These are phyloP conservation scores for Cladorhizidae sp. DNA, from an alignment of 37 sponge, comb jelly and placozoan species.

Conservation along the genomic window DNA sequence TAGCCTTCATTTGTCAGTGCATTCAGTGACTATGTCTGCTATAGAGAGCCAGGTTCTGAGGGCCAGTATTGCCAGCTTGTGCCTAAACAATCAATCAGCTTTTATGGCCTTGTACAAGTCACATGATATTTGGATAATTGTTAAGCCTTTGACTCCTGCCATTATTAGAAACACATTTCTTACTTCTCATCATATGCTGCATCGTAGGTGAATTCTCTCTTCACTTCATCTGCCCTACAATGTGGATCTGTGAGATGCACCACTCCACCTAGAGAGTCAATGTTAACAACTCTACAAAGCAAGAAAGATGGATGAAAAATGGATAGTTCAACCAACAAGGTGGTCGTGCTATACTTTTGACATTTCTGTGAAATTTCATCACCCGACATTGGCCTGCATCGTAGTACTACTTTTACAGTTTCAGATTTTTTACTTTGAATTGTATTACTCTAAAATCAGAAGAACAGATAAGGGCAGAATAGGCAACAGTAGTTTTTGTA, in stretches of 20 bases:
- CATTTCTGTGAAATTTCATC: conserved; percentile 65
- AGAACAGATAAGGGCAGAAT: too few relatives aligned
- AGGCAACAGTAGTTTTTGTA: too few relatives aligned
- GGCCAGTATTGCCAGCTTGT: too few relatives aligned
- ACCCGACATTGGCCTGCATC: conserved; percentile 90
- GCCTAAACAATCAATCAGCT: too few relatives aligned
- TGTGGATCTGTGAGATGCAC: conserved; percentile 64
- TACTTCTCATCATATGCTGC: conserved; percentile 95
- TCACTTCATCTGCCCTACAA: conserved; percentile 34
- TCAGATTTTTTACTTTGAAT: conserved; percentile 78
- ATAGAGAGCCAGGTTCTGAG: too few relatives aligned
- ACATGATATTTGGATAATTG: too few relatives aligned
- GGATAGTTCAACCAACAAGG: not conserved
- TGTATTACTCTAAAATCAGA: too few relatives aligned
- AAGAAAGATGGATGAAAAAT: not conserved
- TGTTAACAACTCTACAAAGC: conserved; percentile 72
- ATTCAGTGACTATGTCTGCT: too few relatives aligned
- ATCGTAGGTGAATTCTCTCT: conserved; percentile 95
- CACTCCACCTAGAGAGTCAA: conserved; percentile 75
- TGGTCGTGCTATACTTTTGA: conserved; percentile 40
- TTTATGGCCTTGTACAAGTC: too few relatives aligned
- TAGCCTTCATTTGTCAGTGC: too few relatives aligned
- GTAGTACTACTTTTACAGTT: conserved; percentile 91
- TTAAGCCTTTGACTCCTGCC: too few relatives aligned
- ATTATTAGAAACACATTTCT: conserved; percentile 19